Evolutionary conservation across 1,140 invertebrate species (phyloP).

Genomic region (Stegodyphus mimosarum): DNA sequence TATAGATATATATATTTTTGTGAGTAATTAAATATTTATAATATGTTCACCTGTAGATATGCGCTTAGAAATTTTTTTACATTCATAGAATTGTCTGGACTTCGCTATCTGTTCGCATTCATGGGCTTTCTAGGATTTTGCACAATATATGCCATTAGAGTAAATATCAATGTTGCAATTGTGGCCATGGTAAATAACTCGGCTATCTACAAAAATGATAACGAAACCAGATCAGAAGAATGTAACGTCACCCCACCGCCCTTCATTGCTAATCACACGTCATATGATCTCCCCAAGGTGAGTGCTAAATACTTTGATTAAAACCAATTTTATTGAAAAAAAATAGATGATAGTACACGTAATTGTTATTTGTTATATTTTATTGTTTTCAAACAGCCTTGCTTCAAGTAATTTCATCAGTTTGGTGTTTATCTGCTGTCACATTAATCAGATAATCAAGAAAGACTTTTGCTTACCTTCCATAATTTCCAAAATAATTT

Average conservation of each 20-base stretch:
- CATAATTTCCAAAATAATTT: background rate
- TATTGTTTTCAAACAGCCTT: too few species aligned
- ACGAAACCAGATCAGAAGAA: background rate
- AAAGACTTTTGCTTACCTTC: background rate
- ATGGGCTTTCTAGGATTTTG: constrained; percentile 10
- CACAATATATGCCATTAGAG: constrained; percentile 87
- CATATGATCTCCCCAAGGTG: background rate
- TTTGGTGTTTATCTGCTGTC: background rate
- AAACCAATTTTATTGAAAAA: background rate
- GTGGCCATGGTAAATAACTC: constrained; percentile 88
- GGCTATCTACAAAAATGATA: background rate
- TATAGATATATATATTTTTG: too few species aligned
- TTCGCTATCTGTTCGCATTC: constrained; percentile 1
- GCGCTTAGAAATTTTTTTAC: background rate
- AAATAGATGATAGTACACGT: background rate
- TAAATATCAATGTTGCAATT: constrained; percentile 96
- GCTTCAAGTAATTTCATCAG: background rate
- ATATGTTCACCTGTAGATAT: too few species aligned
- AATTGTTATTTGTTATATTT: background rate
- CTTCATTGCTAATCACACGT: background rate
- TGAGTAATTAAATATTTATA: too few species aligned
- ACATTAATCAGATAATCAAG: background rate
- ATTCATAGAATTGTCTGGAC: background rate
- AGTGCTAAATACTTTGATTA: background rate
- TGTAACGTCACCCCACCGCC: background rate